Percentiles rank a stretch among this genome's conserved stretches.
Conservation (phyloP, 2,797 vertebrate species). For the Epinephelus awoara region DNA sequence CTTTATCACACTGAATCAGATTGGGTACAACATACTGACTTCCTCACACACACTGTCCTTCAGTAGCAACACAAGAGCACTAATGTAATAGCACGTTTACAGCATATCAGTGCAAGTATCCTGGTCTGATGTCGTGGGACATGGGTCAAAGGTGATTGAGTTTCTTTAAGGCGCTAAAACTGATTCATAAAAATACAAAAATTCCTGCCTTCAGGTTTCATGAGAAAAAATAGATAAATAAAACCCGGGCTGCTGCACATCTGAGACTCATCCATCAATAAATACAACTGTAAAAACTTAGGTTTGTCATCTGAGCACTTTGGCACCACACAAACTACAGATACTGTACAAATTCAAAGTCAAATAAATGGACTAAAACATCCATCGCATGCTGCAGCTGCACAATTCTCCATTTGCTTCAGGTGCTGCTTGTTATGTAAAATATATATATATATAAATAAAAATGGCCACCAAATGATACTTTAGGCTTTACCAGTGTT, state of each 20-base stretch:
- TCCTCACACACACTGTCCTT: background rate
- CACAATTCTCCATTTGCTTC: background rate
- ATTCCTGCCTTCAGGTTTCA: slow-evolving; percentile 1
- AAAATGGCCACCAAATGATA: background rate
- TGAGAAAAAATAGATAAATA: background rate
- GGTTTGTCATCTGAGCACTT: background rate
- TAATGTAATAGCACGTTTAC: background rate
- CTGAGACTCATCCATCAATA: background rate
- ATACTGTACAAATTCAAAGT: background rate
- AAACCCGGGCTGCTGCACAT: background rate
- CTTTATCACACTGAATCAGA: background rate
- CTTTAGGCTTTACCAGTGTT: background rate
- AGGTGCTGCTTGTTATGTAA: background rate
- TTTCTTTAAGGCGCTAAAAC: background rate
- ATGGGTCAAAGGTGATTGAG: background rate
- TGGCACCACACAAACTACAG: background rate
- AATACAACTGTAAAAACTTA: background rate
- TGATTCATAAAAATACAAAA: slow-evolving; percentile 10
- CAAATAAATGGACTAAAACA: slow-evolving; percentile 6
- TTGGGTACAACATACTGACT: no score
- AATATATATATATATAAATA: background rate
- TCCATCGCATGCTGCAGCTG: background rate
- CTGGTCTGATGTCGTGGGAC: background rate
- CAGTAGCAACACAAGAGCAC: background rate
- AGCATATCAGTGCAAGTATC: background rate